Evolutionary conservation across 2,113 vertebrate genomes (phyloP).

Genomic region (Anhinga anhinga): DNA sequence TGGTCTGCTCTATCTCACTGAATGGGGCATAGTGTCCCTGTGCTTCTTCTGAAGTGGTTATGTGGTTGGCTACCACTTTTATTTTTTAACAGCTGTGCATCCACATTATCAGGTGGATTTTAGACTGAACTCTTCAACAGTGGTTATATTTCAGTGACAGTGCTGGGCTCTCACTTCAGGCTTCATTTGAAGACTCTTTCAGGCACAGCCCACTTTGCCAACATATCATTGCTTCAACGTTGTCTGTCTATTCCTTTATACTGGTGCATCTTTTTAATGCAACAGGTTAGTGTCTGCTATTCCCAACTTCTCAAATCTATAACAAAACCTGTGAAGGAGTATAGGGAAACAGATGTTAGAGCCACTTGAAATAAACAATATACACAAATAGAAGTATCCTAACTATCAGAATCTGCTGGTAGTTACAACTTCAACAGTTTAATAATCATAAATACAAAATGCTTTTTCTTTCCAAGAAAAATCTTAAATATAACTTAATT

Average conservation of each 20-base stretch:
- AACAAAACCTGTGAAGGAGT: not conserved
- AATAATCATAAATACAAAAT: not conserved
- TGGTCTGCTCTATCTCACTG: not conserved
- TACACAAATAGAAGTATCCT: not conserved
- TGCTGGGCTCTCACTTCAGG: not conserved
- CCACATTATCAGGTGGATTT: not conserved
- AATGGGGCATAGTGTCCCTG: not conserved
- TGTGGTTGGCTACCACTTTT: not conserved
- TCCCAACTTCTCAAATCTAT: not conserved
- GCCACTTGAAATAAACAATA: not conserved
- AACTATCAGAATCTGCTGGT: not conserved
- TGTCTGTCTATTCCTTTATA: not conserved
- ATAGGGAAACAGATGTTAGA: not conserved
- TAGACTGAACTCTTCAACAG: not conserved
- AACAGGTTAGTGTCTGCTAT: not conserved
- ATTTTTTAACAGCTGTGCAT: not conserved
- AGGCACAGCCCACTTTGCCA: not conserved
- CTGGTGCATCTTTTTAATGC: not conserved
- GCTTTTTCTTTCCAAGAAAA: not conserved
- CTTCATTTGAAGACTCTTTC: not conserved
- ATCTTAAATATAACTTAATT: not conserved
- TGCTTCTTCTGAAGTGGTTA: not conserved
- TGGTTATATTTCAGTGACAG: not conserved
- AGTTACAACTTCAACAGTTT: not conserved
- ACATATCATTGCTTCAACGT: not conserved